Conservation (phyloP, 2,797 vertebrate species). For the Sebastes variabilis region DNA sequence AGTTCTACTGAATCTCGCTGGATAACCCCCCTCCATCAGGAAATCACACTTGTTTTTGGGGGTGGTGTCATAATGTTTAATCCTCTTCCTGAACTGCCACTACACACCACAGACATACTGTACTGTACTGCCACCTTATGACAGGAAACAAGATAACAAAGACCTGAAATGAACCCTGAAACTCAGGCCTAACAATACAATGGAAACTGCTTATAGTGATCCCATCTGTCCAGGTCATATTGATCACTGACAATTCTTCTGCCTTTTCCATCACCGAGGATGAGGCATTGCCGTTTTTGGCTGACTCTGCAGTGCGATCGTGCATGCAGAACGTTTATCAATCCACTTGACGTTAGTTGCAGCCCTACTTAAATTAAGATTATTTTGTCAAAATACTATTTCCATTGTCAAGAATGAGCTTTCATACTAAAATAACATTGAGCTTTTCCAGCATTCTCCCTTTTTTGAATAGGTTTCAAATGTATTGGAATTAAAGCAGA, state of each 20-base stretch:
- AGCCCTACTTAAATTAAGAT: too few relatives aligned
- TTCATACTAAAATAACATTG: neutral
- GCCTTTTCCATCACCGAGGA: too few relatives aligned
- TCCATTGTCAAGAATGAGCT: neutral
- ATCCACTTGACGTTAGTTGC: too few relatives aligned
- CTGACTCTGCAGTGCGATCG: rapidly evolving
- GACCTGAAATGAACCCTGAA: neutral
- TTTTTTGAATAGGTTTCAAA: neutral
- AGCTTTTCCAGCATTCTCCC: neutral
- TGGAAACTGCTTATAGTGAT: too few relatives aligned
- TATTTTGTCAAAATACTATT: neutral
- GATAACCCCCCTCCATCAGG: neutral
- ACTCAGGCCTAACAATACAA: neutral
- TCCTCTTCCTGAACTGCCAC: neutral
- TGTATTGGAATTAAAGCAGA: neutral
- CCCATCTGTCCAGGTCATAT: too few relatives aligned
- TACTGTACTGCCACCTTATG: neutral
- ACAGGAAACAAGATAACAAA: neutral
- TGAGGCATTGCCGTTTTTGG: too few relatives aligned
- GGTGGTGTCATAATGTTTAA: neutral
- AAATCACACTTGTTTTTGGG: neutral
- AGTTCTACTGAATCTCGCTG: neutral
- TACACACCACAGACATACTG: neutral
- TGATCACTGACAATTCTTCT: too few relatives aligned
- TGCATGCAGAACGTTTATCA: too few relatives aligned